Evolutionary conservation across 2,113 vertebrate genomes (phyloP).

Genomic region (Sylvia atricapilla): DNA sequence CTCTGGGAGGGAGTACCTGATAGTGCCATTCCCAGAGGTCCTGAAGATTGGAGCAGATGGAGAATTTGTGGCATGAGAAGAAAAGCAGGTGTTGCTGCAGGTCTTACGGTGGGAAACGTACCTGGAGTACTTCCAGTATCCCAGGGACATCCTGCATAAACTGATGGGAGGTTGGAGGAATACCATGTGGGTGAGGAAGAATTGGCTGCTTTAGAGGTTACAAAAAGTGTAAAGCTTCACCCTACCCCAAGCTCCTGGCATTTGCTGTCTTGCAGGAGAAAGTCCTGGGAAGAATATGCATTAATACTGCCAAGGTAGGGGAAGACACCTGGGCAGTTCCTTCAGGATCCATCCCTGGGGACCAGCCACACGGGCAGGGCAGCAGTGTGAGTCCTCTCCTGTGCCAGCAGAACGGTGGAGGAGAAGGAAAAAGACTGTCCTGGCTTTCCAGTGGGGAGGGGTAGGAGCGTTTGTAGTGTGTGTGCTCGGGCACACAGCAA

Average conservation of each 20-base stretch:
- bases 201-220: not conserved
- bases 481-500: not conserved
- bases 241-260: not conserved
- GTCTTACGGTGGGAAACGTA: not conserved
- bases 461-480: not conserved
- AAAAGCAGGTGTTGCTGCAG: not conserved
- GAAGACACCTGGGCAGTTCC: not conserved
- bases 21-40: not conserved
- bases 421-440: not conserved
- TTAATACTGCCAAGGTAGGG: not conserved
- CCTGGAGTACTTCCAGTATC: not conserved
- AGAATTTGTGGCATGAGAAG: not conserved
- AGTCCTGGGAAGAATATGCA: not conserved
- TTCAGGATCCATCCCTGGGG: not conserved
- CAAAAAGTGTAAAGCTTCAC: not conserved
- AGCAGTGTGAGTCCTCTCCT: not conserved
- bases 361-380: accelerated
- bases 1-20: not conserved
- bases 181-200: not conserved
- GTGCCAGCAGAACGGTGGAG: not conserved
- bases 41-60: not conserved
- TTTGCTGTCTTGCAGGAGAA: not conserved
- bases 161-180: not conserved
- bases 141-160: not conserved
- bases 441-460: not conserved